phyloP scores from a whole-genome alignment of 2,113 vertebrate species.

The Paradisaea rubra region DNA sequence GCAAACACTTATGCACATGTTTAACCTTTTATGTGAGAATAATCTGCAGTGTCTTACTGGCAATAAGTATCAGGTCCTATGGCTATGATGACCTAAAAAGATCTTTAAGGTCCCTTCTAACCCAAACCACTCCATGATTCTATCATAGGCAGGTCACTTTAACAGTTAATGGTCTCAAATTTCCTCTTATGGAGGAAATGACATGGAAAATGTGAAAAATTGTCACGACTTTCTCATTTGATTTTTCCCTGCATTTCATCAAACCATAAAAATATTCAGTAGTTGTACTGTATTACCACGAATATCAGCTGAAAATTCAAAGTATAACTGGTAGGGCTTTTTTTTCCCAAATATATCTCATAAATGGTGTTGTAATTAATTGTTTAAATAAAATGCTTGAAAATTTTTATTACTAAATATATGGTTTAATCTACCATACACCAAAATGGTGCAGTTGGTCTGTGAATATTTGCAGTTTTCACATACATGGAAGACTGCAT shows the following conservation, averaged over 20 bases:
- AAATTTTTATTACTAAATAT: neutral
- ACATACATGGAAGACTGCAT: neutral
- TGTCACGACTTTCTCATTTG: neutral
- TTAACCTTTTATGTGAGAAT: conserved; percentile 28
- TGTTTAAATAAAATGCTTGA: neutral
- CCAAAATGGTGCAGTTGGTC: neutral
- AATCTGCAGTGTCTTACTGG: neutral
- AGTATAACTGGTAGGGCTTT: fast-evolving
- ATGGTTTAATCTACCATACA: neutral
- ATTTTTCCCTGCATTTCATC: neutral
- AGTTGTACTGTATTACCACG: neutral
- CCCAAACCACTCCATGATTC: neutral
- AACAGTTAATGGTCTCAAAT: neutral
- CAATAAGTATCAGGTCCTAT: neutral
- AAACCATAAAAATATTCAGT: neutral
- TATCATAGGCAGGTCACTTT: neutral
- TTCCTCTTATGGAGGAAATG: neutral
- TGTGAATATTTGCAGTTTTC: neutral
- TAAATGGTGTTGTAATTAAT: neutral
- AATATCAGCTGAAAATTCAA: neutral
- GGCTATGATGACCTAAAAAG: neutral
- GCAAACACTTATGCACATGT: conserved; percentile 17
- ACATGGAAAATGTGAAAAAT: neutral
- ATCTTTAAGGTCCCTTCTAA: neutral
- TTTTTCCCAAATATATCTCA: neutral